Evolutionary conservation across 2,113 vertebrate genomes (phyloP).

Genomic region (Columba janthina): DNA sequence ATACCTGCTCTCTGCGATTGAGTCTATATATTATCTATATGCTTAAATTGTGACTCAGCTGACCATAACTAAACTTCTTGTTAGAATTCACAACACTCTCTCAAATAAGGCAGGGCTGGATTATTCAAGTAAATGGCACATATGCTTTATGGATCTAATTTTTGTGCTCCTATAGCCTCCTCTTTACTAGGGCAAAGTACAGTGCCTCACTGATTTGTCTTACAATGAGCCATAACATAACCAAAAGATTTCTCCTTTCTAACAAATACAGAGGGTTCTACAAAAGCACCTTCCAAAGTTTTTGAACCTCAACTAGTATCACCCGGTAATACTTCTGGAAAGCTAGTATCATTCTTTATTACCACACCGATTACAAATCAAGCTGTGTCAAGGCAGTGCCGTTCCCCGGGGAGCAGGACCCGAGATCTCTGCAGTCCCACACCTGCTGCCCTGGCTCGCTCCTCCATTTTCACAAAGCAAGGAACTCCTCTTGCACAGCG

Average conservation of each 20-base stretch:
- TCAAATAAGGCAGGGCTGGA: background rate
- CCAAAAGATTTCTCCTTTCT: background rate
- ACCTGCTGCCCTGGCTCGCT: background rate
- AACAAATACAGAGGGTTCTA: background rate
- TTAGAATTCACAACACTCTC: background rate
- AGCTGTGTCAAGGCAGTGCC: background rate
- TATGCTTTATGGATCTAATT: background rate
- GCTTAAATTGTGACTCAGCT: background rate
- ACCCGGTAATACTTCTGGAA: background rate
- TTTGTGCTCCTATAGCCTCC: background rate
- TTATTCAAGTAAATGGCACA: background rate
- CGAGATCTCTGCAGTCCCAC: fast-evolving
- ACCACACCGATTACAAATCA: background rate
- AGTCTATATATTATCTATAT: background rate
- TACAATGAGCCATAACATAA: background rate
- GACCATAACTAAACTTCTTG: background rate
- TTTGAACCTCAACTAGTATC: background rate
- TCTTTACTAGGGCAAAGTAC: background rate
- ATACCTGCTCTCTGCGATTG: background rate
- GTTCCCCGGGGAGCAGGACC: background rate
- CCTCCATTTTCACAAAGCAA: fast-evolving
- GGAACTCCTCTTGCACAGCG: too few relatives aligned
- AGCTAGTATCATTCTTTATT: background rate
- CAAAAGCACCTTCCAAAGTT: background rate
- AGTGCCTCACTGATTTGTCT: background rate